phyloP scores from a whole-genome alignment of 1,140 invertebrate genomes.

The Heterodera schachtii region DNA sequence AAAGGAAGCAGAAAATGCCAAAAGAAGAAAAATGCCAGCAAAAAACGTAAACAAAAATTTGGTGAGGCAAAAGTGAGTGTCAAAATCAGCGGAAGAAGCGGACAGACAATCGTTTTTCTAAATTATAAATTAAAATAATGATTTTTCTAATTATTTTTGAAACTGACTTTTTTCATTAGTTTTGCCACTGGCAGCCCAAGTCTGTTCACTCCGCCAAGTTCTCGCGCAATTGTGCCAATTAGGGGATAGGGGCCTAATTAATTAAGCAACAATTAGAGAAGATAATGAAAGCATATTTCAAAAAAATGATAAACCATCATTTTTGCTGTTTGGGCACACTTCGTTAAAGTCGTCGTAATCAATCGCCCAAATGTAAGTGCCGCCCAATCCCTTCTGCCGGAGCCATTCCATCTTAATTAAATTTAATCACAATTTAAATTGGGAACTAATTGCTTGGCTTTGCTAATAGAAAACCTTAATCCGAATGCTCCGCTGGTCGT shows the following conservation, averaged over 20 bases:
- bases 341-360: constrained; percentile 94
- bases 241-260: constrained; percentile 79
- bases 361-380: constrained; percentile 93
- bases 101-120: neutral
- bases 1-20: neutral
- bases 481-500: constrained; percentile 74
- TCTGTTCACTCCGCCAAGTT: constrained; percentile 27
- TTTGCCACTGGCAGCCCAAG: neutral
- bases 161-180: neutral
- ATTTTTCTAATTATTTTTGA: neutral
- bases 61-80: neutral
- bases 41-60: neutral
- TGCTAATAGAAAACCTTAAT: constrained; percentile 28
- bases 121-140: neutral
- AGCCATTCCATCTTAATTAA: constrained; percentile 82
- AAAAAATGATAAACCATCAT: neutral
- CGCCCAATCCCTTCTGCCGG: constrained; percentile 82
- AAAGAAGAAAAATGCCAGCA: neutral
- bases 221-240: constrained; percentile 79
- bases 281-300: neutral
- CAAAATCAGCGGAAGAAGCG: neutral
- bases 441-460: too few species aligned
- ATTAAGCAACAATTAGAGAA: neutral
- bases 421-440: neutral
- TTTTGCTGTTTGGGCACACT: constrained; percentile 64